These are phyloP conservation scores for Oryctes rhinoceros DNA, from an alignment of 1,140 invertebrate genomes.

Conservation along the genomic window DNA sequence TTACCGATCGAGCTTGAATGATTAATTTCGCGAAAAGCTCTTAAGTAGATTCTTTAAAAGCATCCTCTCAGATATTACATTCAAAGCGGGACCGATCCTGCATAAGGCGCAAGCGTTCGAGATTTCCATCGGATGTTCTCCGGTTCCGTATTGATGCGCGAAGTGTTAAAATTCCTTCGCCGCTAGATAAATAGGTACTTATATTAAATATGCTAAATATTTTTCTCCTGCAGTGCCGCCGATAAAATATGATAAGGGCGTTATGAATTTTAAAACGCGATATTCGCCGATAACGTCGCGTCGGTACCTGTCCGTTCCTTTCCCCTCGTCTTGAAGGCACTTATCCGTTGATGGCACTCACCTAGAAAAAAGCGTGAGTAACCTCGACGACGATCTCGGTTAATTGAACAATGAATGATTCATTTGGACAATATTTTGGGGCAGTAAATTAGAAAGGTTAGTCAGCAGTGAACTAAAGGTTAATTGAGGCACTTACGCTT, in stretches of 20 bases:
- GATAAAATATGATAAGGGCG: constrained; percentile 18
- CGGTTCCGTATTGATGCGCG: not conserved
- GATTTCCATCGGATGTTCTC: not conserved
- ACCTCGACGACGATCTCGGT: constrained; percentile 1
- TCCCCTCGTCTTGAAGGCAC: not conserved
- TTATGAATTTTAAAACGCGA: constrained; percentile 31
- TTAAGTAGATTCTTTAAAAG: constrained; percentile 13
- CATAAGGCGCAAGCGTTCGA: not conserved
- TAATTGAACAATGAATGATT: constrained; percentile 38
- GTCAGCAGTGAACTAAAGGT: constrained; percentile 18
- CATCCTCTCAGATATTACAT: constrained; percentile 14
- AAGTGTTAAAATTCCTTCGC: constrained; percentile 13
- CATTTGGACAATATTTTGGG: constrained; percentile 20
- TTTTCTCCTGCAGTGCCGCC: constrained; percentile 19
- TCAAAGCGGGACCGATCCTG: not conserved
- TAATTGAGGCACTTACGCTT: constrained; percentile 34
- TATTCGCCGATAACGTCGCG: not conserved
- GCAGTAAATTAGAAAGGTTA: constrained; percentile 32
- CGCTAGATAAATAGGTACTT: constrained; percentile 31
- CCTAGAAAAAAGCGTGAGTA: constrained; percentile 5
- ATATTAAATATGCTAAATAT: constrained; percentile 38
- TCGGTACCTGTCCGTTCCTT: not conserved
- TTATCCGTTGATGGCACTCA: constrained; percentile 16
- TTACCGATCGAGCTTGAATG: constrained; percentile 33
- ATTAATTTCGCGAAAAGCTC: constrained; percentile 31